Evolutionary conservation across 1,140 invertebrate genomes (phyloP), one percentile per base, ranked within the genome.

Genomic region (Neodiprion virginianus): DNA sequence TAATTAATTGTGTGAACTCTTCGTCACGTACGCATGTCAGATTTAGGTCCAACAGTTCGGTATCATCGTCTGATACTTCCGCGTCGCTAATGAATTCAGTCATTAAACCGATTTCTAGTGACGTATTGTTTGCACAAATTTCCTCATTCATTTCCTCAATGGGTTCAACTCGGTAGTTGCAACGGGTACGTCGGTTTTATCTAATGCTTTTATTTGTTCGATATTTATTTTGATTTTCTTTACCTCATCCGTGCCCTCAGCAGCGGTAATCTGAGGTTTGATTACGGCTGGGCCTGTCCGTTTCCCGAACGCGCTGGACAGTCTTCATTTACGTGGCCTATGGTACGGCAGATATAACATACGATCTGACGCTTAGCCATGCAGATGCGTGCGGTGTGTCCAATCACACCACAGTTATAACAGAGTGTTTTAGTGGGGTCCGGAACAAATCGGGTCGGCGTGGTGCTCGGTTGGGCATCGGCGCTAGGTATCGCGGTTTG

Each of bases 281-380:
- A 53, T 17, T 71, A 75, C 71, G 67, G 71, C 23, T 61, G 70
- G 74, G 23, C 49, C 67, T 72, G 65, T n/a, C 10, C 72, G 75
- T 76, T 76, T 76, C 72, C 67, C 70, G 21, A 49, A 69, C 11
- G 14, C 1, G n/a, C 49, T 21, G 72, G 21, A 28, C 75, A 76
- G 49, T 76, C 40, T 73, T 65, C 69, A 72, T 74, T 76, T 11
- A n/a, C 14, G 47, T 76, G 75, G 12, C 75, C 72, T 8, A 65
- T 65, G 11, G 11, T 65, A 11, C 61, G 61, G 71, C 76, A 77
- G 7, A 72, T 61, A 23, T 23, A 69, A 69, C 73, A 77, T n/a
- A 72, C 76, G 21, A 61, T 14, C 40, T 73, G 48, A 2, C 68
- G 69, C 7, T 77, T 28, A 14, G 61, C 68, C 11, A 23, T 23